Base-by-base conservation (phyloP, 2,888 invertebrate genomes). In the Leucophora obtusa region DNA sequence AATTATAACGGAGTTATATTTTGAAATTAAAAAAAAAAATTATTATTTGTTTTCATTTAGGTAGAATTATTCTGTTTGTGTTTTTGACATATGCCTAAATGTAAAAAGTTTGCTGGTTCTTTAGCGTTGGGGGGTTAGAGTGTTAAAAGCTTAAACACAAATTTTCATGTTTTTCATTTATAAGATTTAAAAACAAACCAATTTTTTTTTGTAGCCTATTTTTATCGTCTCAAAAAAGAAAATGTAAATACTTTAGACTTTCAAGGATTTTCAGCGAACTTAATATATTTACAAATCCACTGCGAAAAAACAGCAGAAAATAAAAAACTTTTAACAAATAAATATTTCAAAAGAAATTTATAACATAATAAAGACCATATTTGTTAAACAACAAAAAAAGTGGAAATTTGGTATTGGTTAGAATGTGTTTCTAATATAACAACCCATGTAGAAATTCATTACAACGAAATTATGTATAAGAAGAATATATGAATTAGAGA, bases 71-170 rank as follows among this genome's bases (percentile, higher is more conserved):
- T 69, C 63, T 58, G 47, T 73, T 81, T 77, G 70, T 74, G 81
- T 62, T 74, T 77, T 53, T 74, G 81, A 81, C 77, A 77, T 66
- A 60, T 68, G 77, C 70, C 73, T 60, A 74, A 73, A 70, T 77
- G 60, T 71, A 70, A 70, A 81, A 81, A 81, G 51, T 77, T 77
- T 50, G 51, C 50, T 28, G 4, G 4, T 28, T 38, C 53, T 68
- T 38, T 18, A 38, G 28, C 6, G 11, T 2, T 18, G 59, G 38
- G 10, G 1, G 15, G 28, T 7, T 6, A 7, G 28, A 7, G 28
- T 28, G 28, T 28, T 28, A 28, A 28, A 28, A 28, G 11, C 38
- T 35, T 5, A 56, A 11, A 28, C 1, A 69, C 33, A 54, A 63
- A 62, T 17, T 60, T 51, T 18, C 18, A 69, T 62, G 69, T 69